Conservation (phyloP, 37 sponge, comb jelly and placozoan species). For the Oopsacas minuta region DNA sequence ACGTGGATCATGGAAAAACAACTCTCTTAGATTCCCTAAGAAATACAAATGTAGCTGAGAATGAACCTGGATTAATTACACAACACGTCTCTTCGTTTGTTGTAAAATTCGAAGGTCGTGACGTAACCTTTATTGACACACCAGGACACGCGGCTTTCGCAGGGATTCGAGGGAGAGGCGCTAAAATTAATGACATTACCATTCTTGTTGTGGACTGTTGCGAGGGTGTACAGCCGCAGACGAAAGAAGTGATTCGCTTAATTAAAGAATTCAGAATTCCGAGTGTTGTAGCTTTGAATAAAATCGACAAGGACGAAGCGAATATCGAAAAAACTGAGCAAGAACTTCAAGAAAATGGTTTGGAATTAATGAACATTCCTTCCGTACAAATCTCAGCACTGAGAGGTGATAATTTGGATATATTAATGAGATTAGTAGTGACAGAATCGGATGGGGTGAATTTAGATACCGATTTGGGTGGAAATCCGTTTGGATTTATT, state of each 20-base stretch:
- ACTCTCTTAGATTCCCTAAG: slow-evolving; percentile 76
- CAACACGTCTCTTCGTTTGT: slow-evolving; percentile 92
- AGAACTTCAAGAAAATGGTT: slow-evolving; percentile 47
- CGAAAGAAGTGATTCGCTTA: slow-evolving; percentile 62
- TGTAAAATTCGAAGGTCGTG: slow-evolving; percentile 35
- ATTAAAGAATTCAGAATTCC: slow-evolving; percentile 55
- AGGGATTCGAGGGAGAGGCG: slow-evolving; percentile 68
- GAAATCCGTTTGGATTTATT: background rate
- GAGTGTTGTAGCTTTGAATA: slow-evolving; percentile 84
- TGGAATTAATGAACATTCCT: slow-evolving; percentile 71
- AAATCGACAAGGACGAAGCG: slow-evolving; percentile 56
- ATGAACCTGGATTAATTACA: slow-evolving; percentile 88
- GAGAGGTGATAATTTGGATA: slow-evolving; percentile 18
- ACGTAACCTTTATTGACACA: slow-evolving; percentile 86
- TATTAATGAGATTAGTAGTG: background rate
- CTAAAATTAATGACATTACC: slow-evolving; percentile 62
- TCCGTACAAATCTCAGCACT: slow-evolving; percentile 70
- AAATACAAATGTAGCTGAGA: slow-evolving; percentile 57
- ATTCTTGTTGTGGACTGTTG: slow-evolving; percentile 88
- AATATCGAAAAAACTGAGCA: slow-evolving; percentile 34
- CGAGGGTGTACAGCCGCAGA: slow-evolving; percentile 83
- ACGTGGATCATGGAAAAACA: slow-evolving; percentile 96
- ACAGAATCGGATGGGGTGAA: background rate
- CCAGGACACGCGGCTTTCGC: slow-evolving; percentile 95
- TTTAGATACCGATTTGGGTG: background rate